phyloP scores from a whole-genome alignment of 2,797 vertebrate genomes.

The Sorex maritimensis region DNA sequence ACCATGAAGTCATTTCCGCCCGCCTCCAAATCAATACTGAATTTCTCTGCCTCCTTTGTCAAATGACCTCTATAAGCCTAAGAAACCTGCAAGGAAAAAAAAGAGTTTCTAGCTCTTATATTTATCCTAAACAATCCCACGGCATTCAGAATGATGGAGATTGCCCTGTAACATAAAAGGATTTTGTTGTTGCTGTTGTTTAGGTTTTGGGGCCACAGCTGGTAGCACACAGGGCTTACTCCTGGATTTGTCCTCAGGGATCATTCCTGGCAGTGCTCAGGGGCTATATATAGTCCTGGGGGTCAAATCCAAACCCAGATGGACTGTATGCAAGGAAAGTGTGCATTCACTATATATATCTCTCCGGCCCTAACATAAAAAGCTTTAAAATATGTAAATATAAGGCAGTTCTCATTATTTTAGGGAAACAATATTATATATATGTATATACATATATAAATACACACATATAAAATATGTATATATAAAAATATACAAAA shows the following conservation, averaged over 20 bases:
- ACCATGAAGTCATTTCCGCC: slow-evolving; percentile 67
- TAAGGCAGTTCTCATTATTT: slow-evolving; percentile 37
- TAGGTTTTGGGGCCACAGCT: no score
- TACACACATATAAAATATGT: no score
- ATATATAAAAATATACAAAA: no score
- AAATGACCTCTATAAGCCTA: slow-evolving; percentile 34
- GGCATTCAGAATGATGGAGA: slow-evolving; percentile 53
- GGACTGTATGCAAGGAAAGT: no score
- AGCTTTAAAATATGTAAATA: neutral
- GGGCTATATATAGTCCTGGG: no score
- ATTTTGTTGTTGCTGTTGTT: no score
- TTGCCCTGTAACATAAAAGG: neutral
- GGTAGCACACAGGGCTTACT: no score
- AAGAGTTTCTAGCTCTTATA: neutral
- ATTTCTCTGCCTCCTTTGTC: slow-evolving; percentile 62
- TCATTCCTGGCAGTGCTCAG: no score
- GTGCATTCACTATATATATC: no score
- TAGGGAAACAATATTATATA: neutral
- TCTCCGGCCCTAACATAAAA: neutral
- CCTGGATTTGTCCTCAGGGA: no score
- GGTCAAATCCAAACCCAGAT: no score
- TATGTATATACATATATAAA: neutral
- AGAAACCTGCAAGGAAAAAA: neutral
- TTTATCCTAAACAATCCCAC: slow-evolving; percentile 46
- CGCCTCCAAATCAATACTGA: slow-evolving; percentile 24